A percentile compares a stretch with the other conserved stretches of the same genome.
Evolutionary conservation across 2,888 invertebrate species (phyloP).

Genomic region (Apodemia duryi): DNA sequence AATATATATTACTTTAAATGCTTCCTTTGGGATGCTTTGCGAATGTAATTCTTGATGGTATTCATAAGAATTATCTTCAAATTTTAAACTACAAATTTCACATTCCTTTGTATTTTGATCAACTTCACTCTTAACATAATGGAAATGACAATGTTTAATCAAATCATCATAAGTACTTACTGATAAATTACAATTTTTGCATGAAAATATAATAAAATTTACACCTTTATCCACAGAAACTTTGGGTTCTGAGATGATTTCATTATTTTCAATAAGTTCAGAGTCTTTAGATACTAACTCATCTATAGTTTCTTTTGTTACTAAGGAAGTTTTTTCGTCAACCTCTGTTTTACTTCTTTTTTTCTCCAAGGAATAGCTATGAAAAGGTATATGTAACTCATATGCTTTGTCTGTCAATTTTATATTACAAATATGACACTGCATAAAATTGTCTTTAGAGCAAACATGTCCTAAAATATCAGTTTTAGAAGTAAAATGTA

Average conservation of each 20-base stretch:
- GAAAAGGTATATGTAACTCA: slow-evolving; percentile 54
- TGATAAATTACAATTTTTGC: slow-evolving; percentile 46
- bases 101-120: slow-evolving; percentile 35
- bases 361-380: slow-evolving; percentile 40
- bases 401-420: slow-evolving; percentile 47
- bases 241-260: not conserved
- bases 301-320: not conserved
- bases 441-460: slow-evolving; percentile 38
- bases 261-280: not conserved
- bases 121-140: slow-evolving; percentile 37
- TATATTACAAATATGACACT: slow-evolving; percentile 47
- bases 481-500: slow-evolving; percentile 46
- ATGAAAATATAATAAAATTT: slow-evolving; percentile 40
- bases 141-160: slow-evolving; percentile 56
- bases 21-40: slow-evolving; percentile 21
- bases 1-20: slow-evolving; percentile 39
- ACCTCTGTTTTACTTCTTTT: slow-evolving; percentile 14
- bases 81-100: slow-evolving; percentile 39
- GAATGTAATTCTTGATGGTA: slow-evolving; percentile 39
- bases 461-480: slow-evolving; percentile 44
- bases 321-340: not conserved
- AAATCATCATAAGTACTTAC: slow-evolving; percentile 51
- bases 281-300: not conserved
- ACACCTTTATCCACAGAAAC: not conserved
- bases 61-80: slow-evolving; percentile 37